These are phyloP conservation scores for Anguilla rostrata DNA, from an alignment of 2,113 vertebrate species.

Conservation along the genomic window DNA sequence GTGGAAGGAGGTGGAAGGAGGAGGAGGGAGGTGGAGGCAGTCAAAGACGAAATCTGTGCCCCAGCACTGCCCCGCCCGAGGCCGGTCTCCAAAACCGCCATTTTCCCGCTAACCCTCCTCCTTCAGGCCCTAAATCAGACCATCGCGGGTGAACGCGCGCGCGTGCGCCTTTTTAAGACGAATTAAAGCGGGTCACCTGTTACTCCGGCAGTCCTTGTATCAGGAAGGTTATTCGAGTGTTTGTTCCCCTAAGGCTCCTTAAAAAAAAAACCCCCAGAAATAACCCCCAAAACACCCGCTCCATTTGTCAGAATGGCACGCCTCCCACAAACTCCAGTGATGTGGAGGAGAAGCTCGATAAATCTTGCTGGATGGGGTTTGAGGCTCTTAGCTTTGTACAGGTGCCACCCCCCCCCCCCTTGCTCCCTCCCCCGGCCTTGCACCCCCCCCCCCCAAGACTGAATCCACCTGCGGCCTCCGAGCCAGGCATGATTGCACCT, in stretches of 20 bases:
- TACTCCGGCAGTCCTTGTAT: slow-evolving; percentile 51
- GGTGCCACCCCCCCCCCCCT: slow-evolving; percentile 19
- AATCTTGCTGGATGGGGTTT: slow-evolving; percentile 35
- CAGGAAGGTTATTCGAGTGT: slow-evolving; percentile 40
- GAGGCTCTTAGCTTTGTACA: slow-evolving; percentile 21
- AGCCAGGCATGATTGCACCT: slow-evolving; percentile 64
- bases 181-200: slow-evolving; percentile 51
- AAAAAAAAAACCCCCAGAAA: slow-evolving; percentile 45
- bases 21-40: too few species aligned
- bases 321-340: slow-evolving; percentile 41
- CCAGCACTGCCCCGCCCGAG: too few species aligned
- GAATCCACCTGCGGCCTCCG: slow-evolving; percentile 14
- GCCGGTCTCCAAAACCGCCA: too few species aligned
- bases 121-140: slow-evolving; percentile 18
- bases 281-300: slow-evolving; percentile 39
- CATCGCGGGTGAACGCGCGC: slow-evolving; percentile 21
- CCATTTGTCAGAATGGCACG: slow-evolving; percentile 49
- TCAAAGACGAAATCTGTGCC: not conserved
- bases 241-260: slow-evolving; percentile 46
- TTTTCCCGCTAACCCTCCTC: not conserved
- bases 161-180: slow-evolving; percentile 35
- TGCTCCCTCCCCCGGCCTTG: too few species aligned
- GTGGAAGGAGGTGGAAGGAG: too few species aligned
- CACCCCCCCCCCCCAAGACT: not conserved
- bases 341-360: slow-evolving; percentile 38